Base-by-base conservation (phyloP, 1,140 invertebrate species). In the Stratiolaelaps scimitus region DNA sequence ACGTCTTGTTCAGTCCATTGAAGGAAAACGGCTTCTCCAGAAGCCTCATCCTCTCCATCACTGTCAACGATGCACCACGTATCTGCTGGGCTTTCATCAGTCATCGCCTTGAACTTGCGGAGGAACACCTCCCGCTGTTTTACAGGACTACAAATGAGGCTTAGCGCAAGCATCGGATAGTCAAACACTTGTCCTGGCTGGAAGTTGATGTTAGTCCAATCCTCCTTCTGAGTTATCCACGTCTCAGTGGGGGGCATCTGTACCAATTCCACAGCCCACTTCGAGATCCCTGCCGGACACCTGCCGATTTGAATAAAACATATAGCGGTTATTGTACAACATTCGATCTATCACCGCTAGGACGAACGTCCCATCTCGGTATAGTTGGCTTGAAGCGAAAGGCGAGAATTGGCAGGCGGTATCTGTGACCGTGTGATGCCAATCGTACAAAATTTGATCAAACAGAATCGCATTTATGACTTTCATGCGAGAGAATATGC, bases 21-120 rank as follows among this genome's bases (percentile, higher is more conserved):
- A 15, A 60, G 10, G 10, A 20, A 19, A 34, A 60, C 2, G 23
- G 15, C 15, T 23, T 60, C 53, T 10, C 26, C 23, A 15, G 53
- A 29, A 15, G 23, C 17, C 15, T 26, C 53, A 23, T 60, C 26
- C 53, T 60, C 53, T 26, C 53, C 53, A 34, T 60, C 53, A 34
- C 53, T 26, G 20, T 60, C 53, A 15, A 60, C 15, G 10, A 60
- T 60, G 53, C 53, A 60, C 53, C 53, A 60, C 53, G 53, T 29
- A 60, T 60, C 53, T 26, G 26, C 34, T 23, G 53, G 53, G 26
- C 26, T 60, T 60, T 60, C 53, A 17, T 60, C 53, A 23, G 4
- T 10, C 17, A 60, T 26, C 1, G 20, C 23, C 34, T 60, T 60
- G 26, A 60, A 15, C 6, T n/a, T 15, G 23, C 53, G 26, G 2